Base-by-base conservation (phyloP, 2,797 vertebrate species). In the Hozukius guyotensis region DNA sequence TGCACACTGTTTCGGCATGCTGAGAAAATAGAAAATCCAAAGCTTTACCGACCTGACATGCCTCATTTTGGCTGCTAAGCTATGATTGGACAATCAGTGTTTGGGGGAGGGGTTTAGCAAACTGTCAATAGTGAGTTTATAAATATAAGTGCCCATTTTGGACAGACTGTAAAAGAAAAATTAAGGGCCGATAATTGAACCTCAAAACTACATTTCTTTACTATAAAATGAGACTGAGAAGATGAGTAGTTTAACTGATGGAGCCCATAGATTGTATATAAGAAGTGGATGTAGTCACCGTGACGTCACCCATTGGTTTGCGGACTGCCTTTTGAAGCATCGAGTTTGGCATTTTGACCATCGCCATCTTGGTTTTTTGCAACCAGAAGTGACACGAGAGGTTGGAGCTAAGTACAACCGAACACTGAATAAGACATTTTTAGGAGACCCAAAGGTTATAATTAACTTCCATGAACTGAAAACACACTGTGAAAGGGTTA, bases 221-320 rank as follows among this genome's bases (percentile, higher is more conserved):
- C 12, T 22, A 34, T 5, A 63, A 22, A 36, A 56, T 36, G 29
- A 8, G 3, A 63, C 10, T 7, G 46, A 60, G 60, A 60, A 31
- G 57, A 72, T 64, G 6, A 73, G 11, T 29, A 61, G 57, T 75
- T 75, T 31, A 38, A 71, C 72, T 53, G 38, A 53, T 78, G 22
- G 25, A 38, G 66, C 20, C 14, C 14, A 46, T 46, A 3, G 42
- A 46, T 14, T 46, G 18, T 49, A 49, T 49, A 49, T 49, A 20
- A 32, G 32, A 32, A 49, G 42, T 49, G 42, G 7, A 18, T 20
- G 16, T 49, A 49, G 3, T 49, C 42, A 49, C 42, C 0, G 42
- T 49, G 42, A 49, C 7, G 18, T 49, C 46, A 49, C 46, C 1
- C 0, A 49, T 20, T 49, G 46, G 46, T 49, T 20, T 49, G 18